phyloP scores from a whole-genome alignment of 2,888 invertebrate genomes.

The Lordiphosa andalusiaca region DNA sequence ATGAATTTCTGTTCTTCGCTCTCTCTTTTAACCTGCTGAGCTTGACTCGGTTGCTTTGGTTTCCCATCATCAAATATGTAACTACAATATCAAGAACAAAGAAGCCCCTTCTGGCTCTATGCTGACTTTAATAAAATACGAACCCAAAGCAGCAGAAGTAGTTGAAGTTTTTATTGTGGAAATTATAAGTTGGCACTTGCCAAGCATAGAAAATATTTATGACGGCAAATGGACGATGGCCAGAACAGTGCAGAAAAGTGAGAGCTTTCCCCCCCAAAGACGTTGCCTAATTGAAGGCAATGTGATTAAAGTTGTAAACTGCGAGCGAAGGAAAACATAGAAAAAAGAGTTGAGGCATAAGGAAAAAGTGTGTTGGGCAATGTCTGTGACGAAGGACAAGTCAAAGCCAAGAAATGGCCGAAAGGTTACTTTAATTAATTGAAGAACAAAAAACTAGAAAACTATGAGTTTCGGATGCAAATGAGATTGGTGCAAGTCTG shows the following conservation, averaged over 20 bases:
- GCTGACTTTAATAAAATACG: conserved; percentile 5
- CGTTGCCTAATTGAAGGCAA: conserved; percentile 43
- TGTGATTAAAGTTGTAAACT: conserved; percentile 54
- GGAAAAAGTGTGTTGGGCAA: too few relatives aligned
- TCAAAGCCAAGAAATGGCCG: conserved; percentile 23
- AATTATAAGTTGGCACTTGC: conserved; percentile 57
- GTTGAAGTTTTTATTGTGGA: conserved; percentile 42
- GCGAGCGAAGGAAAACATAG: conserved; percentile 31
- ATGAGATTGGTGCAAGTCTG: conserved; percentile 35
- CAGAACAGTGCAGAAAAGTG: background rate
- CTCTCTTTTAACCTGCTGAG: too few relatives aligned
- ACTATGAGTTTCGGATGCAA: conserved; percentile 36
- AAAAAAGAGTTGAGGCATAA: conserved; percentile 6
- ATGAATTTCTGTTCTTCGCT: too few relatives aligned
- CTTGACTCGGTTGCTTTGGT: too few relatives aligned
- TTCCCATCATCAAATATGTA: too few relatives aligned
- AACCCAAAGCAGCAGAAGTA: conserved; percentile 23
- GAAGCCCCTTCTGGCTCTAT: background rate
- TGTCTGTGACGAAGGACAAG: background rate
- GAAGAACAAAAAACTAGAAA: conserved; percentile 19
- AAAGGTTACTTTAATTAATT: conserved; percentile 36
- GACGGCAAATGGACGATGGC: conserved; percentile 30
- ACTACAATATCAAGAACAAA: background rate
- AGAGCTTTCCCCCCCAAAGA: conserved; percentile 6
- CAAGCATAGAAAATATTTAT: conserved; percentile 44